phyloP scores from a whole-genome alignment of 2,113 vertebrate species.

The Emydura subglobosa region DNA sequence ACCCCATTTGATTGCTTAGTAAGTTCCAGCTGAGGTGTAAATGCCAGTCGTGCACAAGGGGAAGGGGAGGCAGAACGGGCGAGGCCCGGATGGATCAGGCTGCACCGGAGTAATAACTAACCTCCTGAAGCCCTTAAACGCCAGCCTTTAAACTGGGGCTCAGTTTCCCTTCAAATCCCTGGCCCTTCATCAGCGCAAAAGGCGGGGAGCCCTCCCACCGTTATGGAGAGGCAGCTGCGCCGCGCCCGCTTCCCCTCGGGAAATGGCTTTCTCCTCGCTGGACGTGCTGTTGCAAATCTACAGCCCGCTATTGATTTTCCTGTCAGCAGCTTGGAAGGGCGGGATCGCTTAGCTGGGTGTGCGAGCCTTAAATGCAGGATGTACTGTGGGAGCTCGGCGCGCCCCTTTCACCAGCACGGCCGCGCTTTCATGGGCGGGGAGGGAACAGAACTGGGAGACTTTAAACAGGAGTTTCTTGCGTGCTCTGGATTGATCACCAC shows the following conservation, averaged over 20 bases:
- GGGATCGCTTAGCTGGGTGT: slow-evolving; percentile 55
- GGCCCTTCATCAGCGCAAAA: too few species aligned
- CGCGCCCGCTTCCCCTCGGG: neutral
- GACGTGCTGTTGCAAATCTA: slow-evolving; percentile 47
- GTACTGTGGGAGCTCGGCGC: neutral
- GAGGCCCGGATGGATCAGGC: neutral
- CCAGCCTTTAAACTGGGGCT: too few species aligned
- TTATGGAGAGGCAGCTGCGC: too few species aligned
- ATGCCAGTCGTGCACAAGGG: slow-evolving; percentile 57
- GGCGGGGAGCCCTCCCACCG: too few species aligned
- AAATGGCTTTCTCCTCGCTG: slow-evolving; percentile 49
- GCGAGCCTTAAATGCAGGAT: slow-evolving; percentile 18
- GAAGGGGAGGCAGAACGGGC: neutral
- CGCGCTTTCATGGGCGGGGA: neutral
- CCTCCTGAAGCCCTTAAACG: too few species aligned
- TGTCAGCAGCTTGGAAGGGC: slow-evolving; percentile 44
- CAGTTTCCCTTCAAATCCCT: too few species aligned
- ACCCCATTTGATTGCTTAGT: slow-evolving; percentile 69
- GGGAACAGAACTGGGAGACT: neutral
- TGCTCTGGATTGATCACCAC: neutral
- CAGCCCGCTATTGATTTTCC: slow-evolving; percentile 54
- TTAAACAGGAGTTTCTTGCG: neutral
- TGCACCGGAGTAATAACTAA: neutral
- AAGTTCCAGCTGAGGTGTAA: slow-evolving; percentile 58
- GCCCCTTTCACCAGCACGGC: too few species aligned